Conservation (phyloP, 2,113 vertebrate species). For the Melanerpes formicivorus region DNA sequence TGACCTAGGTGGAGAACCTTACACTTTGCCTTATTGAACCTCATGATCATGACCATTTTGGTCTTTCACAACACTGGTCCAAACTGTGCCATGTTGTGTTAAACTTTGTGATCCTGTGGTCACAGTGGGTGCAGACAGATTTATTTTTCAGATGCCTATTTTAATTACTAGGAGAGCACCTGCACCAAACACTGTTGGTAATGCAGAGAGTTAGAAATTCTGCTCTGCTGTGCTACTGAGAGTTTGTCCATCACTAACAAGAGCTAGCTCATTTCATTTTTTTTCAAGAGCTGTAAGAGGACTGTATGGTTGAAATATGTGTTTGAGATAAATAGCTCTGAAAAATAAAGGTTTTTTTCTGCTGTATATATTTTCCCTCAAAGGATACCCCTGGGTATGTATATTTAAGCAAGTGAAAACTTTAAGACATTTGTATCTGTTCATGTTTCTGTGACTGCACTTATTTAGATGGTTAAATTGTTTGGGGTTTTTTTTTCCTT, state of each 20-base stretch:
- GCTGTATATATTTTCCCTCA: not conserved
- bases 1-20: no score
- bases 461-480: not conserved
- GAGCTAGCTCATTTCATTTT: not conserved
- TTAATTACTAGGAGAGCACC: not conserved
- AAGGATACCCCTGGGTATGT: not conserved
- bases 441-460: not conserved
- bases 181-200: not conserved
- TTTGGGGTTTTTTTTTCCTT: no score
- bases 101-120: not conserved
- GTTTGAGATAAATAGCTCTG: not conserved
- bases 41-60: not conserved
- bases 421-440: not conserved
- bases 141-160: not conserved
- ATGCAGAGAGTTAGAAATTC: not conserved
- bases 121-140: no score
- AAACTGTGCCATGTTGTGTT: not conserved
- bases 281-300: not conserved
- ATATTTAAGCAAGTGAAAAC: constrained; percentile 7
- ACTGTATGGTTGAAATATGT: not conserved
- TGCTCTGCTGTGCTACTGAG: not conserved
- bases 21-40: no score
- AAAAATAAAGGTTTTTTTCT: not conserved
- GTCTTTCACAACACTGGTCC: not conserved
- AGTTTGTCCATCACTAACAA: not conserved